Evolutionary conservation across 2,888 invertebrate species (phyloP), one percentile per base, ranked within the genome.

Genomic region (Drosophila borborema): DNA sequence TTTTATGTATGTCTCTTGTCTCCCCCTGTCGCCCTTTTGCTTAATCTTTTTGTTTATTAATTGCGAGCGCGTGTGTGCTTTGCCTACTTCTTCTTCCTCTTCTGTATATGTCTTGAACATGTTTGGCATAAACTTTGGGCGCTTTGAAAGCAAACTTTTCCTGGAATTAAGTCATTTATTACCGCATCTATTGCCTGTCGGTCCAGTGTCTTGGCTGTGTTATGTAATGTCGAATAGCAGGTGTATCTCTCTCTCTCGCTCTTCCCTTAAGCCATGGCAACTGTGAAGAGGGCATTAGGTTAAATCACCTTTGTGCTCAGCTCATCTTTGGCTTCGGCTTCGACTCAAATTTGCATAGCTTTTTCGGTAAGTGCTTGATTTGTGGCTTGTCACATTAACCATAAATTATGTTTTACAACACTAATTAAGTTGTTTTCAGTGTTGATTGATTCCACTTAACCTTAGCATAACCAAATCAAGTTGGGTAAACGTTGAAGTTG

Each of bases 81-180:
- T 64, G 63, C 60, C 31, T 49, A 28, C 48, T 49, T n/a, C 49
- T 51, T 12, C 18, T n/a, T 49, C 18, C 3, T 23, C 58, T 46
- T 10, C 54, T 40, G 6, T 34, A 18, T 55, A 43, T 41, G 45
- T 61, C 58, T 77, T 63, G 58, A 53, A 61, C 60, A 73, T 89
- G 77, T 77, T 72, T 86, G 82, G 69, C 81, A 73, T 81, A 81
- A 68, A 77, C 59, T 60, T 56, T 63, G 62, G 72, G 48, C 49
- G 55, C 16, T 8, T 9, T 36, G 51, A 56, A 43, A 49, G 54
- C 54, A 55, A 63, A 60, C 46, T 78, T 78, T 78, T 78, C 81
- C 78, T 68, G 81, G 77, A 81, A 78, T 77, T 72, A 81, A 78
- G 63, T 68, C 60, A 60, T 65, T 77, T 78, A 81, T 78, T 78